Conservation (phyloP, 1,140 invertebrate species). For the Dufourea novaeangliae region DNA sequence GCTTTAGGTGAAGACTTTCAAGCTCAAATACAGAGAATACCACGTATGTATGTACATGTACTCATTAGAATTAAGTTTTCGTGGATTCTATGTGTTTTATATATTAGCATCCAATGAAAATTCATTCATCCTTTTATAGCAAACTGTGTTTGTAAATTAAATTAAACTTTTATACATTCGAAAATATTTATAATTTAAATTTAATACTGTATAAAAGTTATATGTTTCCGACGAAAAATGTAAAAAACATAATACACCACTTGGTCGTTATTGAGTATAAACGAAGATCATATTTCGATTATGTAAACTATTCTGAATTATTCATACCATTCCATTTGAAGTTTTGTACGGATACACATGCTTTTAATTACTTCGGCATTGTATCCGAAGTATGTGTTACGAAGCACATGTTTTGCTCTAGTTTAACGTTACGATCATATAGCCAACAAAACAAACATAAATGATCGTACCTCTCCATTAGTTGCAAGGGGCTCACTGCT, state of each 20-base stretch:
- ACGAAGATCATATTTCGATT: too few relatives aligned
- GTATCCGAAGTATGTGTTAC: background rate
- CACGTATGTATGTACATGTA: background rate
- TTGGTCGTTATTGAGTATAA: background rate
- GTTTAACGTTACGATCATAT: constrained; percentile 22
- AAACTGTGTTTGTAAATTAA: too few relatives aligned
- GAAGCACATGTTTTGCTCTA: constrained; percentile 14
- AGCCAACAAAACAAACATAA: constrained; percentile 22
- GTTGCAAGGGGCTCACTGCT: constrained; percentile 87
- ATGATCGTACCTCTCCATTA: constrained; percentile 82
- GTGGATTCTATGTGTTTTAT: background rate
- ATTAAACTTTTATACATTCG: background rate
- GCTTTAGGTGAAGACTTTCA: constrained; percentile 18
- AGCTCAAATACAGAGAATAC: background rate
- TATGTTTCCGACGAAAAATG: background rate
- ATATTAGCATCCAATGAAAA: background rate
- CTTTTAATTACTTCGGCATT: constrained; percentile 6
- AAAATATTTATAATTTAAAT: background rate
- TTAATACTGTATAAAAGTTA: background rate
- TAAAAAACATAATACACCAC: background rate
- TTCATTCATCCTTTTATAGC: background rate
- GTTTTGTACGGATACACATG: background rate
- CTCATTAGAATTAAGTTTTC: background rate
- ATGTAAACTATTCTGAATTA: background rate
- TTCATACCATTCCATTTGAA: background rate